phyloP scores from a whole-genome alignment of 1,140 invertebrate genomes.

The Zaprionus gabonicus region DNA sequence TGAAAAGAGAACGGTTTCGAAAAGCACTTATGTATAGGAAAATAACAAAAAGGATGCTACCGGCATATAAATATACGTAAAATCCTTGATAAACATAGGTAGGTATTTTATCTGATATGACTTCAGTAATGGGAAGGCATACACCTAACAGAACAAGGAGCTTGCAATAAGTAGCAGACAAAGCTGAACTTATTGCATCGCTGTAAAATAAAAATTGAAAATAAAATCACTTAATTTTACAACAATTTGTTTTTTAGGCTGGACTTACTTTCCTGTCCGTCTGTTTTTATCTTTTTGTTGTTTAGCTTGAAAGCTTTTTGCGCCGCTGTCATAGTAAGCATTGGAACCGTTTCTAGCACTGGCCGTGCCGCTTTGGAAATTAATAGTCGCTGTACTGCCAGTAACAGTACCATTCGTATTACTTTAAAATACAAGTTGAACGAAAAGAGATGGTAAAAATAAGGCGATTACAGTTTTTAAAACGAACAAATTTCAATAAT shows the following conservation, averaged over 20 bases:
- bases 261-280: constrained; percentile 84
- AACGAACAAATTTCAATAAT: not conserved
- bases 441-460: not conserved
- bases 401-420: constrained; percentile 70
- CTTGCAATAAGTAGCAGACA: constrained; percentile 91
- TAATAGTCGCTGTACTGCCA: constrained; percentile 77
- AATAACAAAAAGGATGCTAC: constrained; percentile 90
- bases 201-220: constrained; percentile 56
- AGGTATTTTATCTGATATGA: constrained; percentile 87
- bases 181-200: constrained; percentile 84
- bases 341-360: constrained; percentile 67
- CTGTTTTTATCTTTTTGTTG: constrained; percentile 79
- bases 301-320: constrained; percentile 75
- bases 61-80: constrained; percentile 91
- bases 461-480: not conserved
- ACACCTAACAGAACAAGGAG: constrained; percentile 90
- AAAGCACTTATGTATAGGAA: constrained; percentile 90
- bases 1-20: constrained; percentile 86
- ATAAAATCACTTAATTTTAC: not conserved
- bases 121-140: constrained; percentile 88
- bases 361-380: constrained; percentile 61
- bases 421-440: constrained; percentile 28
- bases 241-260: not conserved
- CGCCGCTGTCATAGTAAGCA: constrained; percentile 59
- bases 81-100: constrained; percentile 90